Base-by-base conservation (phyloP, 2,797 vertebrate genomes). In the Lutjanus campechanus region DNA sequence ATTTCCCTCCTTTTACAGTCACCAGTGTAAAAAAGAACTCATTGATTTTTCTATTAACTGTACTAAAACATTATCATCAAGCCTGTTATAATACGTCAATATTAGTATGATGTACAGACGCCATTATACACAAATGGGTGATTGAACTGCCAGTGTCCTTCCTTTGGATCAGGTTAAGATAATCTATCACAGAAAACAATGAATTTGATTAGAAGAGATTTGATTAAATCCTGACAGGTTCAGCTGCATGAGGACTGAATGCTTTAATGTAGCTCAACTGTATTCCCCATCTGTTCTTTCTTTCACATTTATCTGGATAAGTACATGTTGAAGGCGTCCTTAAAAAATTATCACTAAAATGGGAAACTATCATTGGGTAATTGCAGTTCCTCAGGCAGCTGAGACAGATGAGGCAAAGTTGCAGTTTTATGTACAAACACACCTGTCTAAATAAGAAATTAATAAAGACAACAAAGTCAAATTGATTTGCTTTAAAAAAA, bases 341-440 rank as follows among this genome's bases (percentile, higher is more conserved):
- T 59, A 2, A 62, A 65, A 65, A 70, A 74, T 64, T 15, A 66
- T 47, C 55, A 17, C 11, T 17, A 36, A 51, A 65, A 59, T 44
- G 12, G 58, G 36, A 65, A 58, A 22, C 20, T 16, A n/a, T n/a
- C 5, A 20, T 15, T 4, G 1, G 2, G 29, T 19, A 20, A 50
- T 44, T 44, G 25, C 22, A 44, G 12, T 51, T 25, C 15, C 19
- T 44, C 20, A 53, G 20, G 17, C 47, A 76, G 65, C 40, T 17
- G 22, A 56, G 43, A 17, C 61, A 40, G 29, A 9, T 16, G 13
- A 13, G 15, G 10, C 20, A 70, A 49, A 20, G 17, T 50, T 62
- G 41, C 51, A 2, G 58, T 8, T 62, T 56, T 16, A 63, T 43
- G n/a, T 11, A n/a, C 11, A 47, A 22, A 25, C 50, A n/a, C 22